Evolutionary conservation across 1,140 invertebrate genomes (phyloP), one percentile per base, ranked within the genome.

Genomic region (Lordiphosa collinella): DNA sequence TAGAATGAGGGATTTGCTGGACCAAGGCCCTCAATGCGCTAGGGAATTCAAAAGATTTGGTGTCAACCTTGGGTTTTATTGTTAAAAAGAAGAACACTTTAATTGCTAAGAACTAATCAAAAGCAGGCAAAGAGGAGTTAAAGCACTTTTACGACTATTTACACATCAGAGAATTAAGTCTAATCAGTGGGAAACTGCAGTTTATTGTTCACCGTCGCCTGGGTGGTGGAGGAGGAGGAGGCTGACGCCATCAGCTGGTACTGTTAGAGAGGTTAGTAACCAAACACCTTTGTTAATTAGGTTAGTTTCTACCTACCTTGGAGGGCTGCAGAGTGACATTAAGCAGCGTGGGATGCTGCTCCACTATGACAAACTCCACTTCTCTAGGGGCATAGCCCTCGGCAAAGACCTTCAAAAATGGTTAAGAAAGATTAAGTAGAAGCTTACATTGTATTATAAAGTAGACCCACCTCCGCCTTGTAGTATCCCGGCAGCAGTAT

Each of bases 311-410:
- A 58, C 66, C 90, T 93, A 96, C 95, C 91, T 95, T 95, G n/a
- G 93, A 92, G 9, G 93, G 92, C 70, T 93, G 92, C 60, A 97
- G 88, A 4, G 96, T 97, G 12, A 97, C 92, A 89, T 97, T 97
- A 29, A 97, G 90, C 35, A 94, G 89, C 2, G 95, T 97, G 6
- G 96, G 95, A 89, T 96, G 94, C 68, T 93, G 92, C 31, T 96
- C 94, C n/a, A 94, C 92, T 3, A 97, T 95, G 87, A 94, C 93
- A 87, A 97, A 96, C 80, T 96, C 95, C 22, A 96, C 90, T 88
- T 97, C 95, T 60, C 92, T 91, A 0, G 95, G 95, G 35, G 94
- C 90, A 84, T 93, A 97, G 18, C 95, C 95, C 69, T 96, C 95
- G 16, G 94, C 95, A 84, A 94, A 94, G 25, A 96, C 94, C 95